These are phyloP conservation scores for Anagyrus pseudococci DNA, from an alignment of 2,888 invertebrate species.

Conservation along the genomic window DNA sequence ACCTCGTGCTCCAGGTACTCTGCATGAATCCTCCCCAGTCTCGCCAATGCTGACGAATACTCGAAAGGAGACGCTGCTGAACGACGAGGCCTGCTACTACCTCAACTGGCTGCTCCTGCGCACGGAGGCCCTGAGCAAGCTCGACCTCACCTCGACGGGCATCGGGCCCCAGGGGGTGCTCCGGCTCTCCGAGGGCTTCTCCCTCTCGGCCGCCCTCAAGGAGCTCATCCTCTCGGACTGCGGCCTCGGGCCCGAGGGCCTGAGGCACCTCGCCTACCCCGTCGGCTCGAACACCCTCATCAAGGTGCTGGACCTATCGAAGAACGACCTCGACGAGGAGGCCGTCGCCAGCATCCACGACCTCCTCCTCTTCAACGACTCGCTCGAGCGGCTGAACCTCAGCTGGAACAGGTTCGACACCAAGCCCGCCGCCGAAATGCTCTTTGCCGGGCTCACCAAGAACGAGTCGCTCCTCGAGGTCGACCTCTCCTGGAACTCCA, in stretches of 20 bases:
- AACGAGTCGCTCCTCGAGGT: conserved; percentile 55
- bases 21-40: not conserved
- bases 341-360: conserved; percentile 57
- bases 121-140: conserved; percentile 53
- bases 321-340: conserved; percentile 63
- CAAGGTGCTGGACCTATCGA: conserved; percentile 61
- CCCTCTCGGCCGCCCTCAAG: conserved; percentile 49
- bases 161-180: conserved; percentile 60
- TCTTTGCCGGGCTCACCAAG: conserved; percentile 56
- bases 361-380: conserved; percentile 59
- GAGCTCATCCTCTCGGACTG: conserved; percentile 62
- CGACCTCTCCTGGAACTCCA: conserved; percentile 64
- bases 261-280: conserved; percentile 53
- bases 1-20: conserved; percentile 49
- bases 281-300: conserved; percentile 55
- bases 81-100: conserved; percentile 54
- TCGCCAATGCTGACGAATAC: conserved; percentile 33
- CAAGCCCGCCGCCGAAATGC: conserved; percentile 54
- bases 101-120: conserved; percentile 57
- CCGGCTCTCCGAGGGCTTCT: conserved; percentile 56
- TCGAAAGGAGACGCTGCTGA: conserved; percentile 62
- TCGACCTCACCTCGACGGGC: conserved; percentile 61
- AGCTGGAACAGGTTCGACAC: conserved; percentile 65
- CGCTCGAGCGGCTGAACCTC: conserved; percentile 63
- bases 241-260: conserved; percentile 61